Base-by-base conservation (phyloP, 2,113 vertebrate species). In the Marmota flaviventris region DNA sequence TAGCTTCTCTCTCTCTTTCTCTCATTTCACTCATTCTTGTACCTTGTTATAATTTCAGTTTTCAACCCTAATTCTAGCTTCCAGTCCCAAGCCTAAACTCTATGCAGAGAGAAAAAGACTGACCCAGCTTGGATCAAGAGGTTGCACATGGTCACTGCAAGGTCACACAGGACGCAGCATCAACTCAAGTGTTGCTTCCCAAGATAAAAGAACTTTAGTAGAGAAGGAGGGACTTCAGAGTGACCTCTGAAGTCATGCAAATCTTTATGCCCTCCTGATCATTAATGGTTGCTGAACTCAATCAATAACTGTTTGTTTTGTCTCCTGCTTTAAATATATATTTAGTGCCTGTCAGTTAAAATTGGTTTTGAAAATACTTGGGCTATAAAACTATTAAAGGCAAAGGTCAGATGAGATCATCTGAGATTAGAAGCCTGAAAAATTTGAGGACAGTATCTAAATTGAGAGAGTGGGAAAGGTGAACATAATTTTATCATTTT, bases 291-390 rank as follows among this genome's bases (percentile, higher is more conserved):
- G 88, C 73, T 83, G 86, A 97, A 27, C 6, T 83, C 88, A 94
- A 87, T 75, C 16, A 42, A 79, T 8, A 12, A 37, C 51, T 73
- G 10, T 56, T 95, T 93, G 77, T 78, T 96, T 95, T 63, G 65
- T 58, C 29, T 53, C 39, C 76, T 75, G n/a, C 39, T 95, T 94
- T 91, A 88, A 96, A 65, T 63, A 85, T 61, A 45, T 77, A 45
- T 96, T 96, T 87, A 87, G 61, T 56, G 76, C 24, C 53, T 82
- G 87, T 29, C 90, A 95, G 73, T 70, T 76, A 77, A 92, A 95
- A 77, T 89, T 95, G 81, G 58, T 97, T 95, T 95, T 85, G 81
- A 81, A 95, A 95, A 90, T 69, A 67, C 48, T 22, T 29, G 25
- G 72, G 48, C 61, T 72, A 73, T 81, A 75, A 95, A 96, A 85